phyloP scores from a whole-genome alignment of 2,888 invertebrate species.

The Chrysina gloriosa region DNA sequence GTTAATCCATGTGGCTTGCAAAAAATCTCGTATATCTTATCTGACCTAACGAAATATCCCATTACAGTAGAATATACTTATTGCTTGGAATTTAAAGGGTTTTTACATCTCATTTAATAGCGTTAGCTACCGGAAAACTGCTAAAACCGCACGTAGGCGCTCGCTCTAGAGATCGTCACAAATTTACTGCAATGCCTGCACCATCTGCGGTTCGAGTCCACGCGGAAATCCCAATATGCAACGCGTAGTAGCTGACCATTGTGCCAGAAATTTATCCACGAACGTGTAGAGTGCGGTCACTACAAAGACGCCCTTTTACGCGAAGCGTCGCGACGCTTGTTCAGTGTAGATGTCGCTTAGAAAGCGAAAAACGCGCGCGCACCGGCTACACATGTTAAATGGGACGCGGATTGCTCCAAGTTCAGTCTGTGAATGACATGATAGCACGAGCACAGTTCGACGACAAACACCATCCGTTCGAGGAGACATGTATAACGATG shows the following conservation, averaged over 20 bases:
- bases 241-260: background rate
- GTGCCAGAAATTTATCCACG: background rate
- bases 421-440: constrained; percentile 63
- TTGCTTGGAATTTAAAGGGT: background rate
- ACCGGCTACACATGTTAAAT: constrained; percentile 17
- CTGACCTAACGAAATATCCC: background rate
- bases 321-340: constrained; percentile 3
- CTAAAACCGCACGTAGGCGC: background rate
- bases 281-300: background rate
- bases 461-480: constrained; percentile 67
- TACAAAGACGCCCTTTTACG: background rate
- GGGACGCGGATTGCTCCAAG: constrained; percentile 36
- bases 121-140: background rate
- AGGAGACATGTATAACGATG: constrained; percentile 78
- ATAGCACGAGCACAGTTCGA: constrained; percentile 60
- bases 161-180: background rate
- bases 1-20: background rate
- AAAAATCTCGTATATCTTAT: background rate
- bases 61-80: background rate
- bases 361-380: background rate
- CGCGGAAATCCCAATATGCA: background rate
- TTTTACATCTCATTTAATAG: background rate
- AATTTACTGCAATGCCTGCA: background rate
- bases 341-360: constrained; percentile 2
- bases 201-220: background rate